These are phyloP conservation scores for Urocyon cinereoargenteus DNA, from an alignment of 2,797 vertebrate genomes.

Conservation along the genomic window DNA sequence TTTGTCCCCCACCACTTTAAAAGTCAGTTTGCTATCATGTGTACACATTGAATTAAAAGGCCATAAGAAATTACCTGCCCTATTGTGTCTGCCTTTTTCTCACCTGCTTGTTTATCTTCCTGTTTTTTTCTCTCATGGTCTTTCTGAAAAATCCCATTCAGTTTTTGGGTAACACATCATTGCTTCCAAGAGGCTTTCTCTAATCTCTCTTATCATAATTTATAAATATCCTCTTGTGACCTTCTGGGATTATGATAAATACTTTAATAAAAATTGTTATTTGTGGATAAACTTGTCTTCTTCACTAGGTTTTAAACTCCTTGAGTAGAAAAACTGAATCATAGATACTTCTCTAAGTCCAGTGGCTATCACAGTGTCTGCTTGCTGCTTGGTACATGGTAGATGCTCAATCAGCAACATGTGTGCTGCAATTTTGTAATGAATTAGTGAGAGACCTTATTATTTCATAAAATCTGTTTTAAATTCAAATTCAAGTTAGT, in stretches of 20 bases:
- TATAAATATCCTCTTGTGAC: background rate
- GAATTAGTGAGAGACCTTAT: background rate
- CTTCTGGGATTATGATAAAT: background rate
- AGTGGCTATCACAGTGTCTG: background rate
- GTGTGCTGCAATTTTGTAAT: background rate
- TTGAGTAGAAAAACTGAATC: background rate
- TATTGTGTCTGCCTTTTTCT: background rate
- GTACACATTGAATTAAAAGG: background rate
- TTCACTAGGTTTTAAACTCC: background rate
- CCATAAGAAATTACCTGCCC: background rate
- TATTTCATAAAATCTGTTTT: background rate
- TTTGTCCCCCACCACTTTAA: background rate
- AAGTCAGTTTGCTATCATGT: background rate
- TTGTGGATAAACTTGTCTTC: background rate
- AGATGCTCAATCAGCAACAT: background rate
- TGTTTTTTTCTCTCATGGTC: background rate
- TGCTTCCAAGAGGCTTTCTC: background rate
- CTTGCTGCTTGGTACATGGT: background rate
- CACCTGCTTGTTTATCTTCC: background rate
- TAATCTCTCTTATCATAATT: background rate
- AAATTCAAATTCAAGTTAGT: background rate
- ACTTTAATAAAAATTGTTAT: background rate
- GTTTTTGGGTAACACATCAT: background rate
- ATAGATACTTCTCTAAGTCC: background rate
- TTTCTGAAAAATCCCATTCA: background rate